Base-by-base conservation (phyloP, 2,797 vertebrate species). In the Alauda arvensis region DNA sequence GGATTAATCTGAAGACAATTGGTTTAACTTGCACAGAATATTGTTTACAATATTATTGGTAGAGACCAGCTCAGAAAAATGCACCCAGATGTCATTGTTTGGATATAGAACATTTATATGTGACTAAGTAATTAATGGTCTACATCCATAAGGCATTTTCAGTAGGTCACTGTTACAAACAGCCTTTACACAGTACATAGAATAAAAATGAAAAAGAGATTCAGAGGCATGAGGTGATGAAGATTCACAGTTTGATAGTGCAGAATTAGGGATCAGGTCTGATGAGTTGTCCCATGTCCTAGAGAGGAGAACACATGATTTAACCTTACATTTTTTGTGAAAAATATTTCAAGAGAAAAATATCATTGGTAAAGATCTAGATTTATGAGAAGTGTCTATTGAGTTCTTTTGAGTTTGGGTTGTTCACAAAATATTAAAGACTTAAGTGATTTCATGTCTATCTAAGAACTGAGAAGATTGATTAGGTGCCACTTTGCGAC, bases 1-100 rank as follows among this genome's bases (percentile, higher is more conserved):
- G 83, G 51, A 94, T 87, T 91, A 92, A 67, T 83, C 37, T 79
- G 46, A 89, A 92, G 42, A 87, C 57, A 76, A 88, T 2, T 46
- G 18, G 28, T 90, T 92, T 92, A 81, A 72, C 40, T 90, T 66
- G 31, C 20, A 57, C 45, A 14, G 53, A 87, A 63, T 70, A 40
- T 53, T 81, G 63, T 91, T 88, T 92, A 78, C 61, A 67, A 31
- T 18, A 24, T 7, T 21, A 3, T 21, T 83, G 68, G 70, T 31
- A 77, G 65, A 88, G 15, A 19, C 19, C 26, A 65, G 42, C 46
- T 88, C 74, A 74, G 61, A 61, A 87, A 78, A 91, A 81, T 42
- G 33, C 28, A 65, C 8, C 26, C 67, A 83, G 67, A 83, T 66
- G 19, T 70, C 85, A 31, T 34, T 89, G 74, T 90, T 90, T 92